These are phyloP conservation scores for Probaryconus sp. DNA, from an alignment of 1,140 invertebrate species.

Conservation along the genomic window DNA sequence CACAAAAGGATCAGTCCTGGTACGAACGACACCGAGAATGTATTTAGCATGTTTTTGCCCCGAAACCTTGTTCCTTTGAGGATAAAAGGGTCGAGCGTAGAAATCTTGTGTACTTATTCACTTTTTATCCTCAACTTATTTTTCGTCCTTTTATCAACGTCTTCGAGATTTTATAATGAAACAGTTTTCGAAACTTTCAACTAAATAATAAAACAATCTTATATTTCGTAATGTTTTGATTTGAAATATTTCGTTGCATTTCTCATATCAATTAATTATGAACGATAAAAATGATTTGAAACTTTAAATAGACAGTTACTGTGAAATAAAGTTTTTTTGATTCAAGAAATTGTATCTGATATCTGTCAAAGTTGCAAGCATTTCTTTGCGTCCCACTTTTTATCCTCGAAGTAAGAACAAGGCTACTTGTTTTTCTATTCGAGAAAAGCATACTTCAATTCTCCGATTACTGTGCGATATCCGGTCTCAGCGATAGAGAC, in stretches of 20 bases:
- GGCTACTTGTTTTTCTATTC: conserved; percentile 17
- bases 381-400: conserved; percentile 39
- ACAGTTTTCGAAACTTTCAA: no score
- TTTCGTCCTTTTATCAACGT: conserved; percentile 28
- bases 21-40: conserved; percentile 67
- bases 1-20: conserved; percentile 49
- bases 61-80: conserved; percentile 46
- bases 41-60: conserved; percentile 73
- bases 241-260: no score
- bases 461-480: conserved; percentile 58
- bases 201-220: no score
- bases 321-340: neutral
- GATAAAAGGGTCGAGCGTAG: conserved; percentile 64
- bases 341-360: conserved; percentile 21
- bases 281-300: no score
- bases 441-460: conserved; percentile 42
- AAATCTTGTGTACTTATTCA: conserved; percentile 65
- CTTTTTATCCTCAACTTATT: conserved; percentile 15
- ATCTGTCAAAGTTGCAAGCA: conserved; percentile 39
- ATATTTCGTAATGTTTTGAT: no score
- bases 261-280: neutral
- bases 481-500: conserved; percentile 64
- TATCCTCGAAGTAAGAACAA: neutral
- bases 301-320: no score
- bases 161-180: no score